Conservation (phyloP, 2,888 invertebrate species). For the Nephrotoma guestfalica region DNA sequence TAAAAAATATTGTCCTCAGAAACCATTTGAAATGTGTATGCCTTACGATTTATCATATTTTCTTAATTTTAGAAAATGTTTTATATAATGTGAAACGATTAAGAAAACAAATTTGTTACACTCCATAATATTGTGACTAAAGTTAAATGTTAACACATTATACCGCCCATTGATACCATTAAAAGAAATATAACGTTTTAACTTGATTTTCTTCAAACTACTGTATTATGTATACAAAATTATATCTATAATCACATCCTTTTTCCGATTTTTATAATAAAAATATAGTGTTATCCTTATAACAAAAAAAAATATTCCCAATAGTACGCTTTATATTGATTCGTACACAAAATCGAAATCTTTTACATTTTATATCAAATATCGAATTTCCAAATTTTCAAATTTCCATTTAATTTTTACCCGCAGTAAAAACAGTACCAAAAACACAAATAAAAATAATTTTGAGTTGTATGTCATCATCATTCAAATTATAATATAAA, state of each 20-base stretch:
- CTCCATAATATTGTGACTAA: background rate
- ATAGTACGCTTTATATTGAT: background rate
- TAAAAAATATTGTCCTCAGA: too few species aligned
- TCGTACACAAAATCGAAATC: background rate
- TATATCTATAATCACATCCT: background rate
- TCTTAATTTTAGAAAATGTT: too few species aligned
- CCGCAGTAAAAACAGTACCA: background rate
- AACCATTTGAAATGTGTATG: too few species aligned
- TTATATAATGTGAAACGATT: background rate
- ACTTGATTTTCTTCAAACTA: background rate
- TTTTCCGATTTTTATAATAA: background rate
- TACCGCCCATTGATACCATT: background rate
- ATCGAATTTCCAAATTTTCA: background rate
- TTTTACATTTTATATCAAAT: background rate
- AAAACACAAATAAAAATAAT: background rate
- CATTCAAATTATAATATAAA: background rate
- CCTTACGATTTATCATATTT: too few species aligned
- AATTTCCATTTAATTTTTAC: background rate
- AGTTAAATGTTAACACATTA: background rate
- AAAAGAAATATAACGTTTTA: background rate
- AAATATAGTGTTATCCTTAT: too few species aligned
- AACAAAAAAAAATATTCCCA: background rate
- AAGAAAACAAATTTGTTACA: background rate
- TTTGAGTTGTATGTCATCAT: background rate
- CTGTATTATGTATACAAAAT: background rate